These are phyloP conservation scores for Bucorvus abyssinicus DNA, from an alignment of 2,797 vertebrate genomes.

Conservation along the genomic window DNA sequence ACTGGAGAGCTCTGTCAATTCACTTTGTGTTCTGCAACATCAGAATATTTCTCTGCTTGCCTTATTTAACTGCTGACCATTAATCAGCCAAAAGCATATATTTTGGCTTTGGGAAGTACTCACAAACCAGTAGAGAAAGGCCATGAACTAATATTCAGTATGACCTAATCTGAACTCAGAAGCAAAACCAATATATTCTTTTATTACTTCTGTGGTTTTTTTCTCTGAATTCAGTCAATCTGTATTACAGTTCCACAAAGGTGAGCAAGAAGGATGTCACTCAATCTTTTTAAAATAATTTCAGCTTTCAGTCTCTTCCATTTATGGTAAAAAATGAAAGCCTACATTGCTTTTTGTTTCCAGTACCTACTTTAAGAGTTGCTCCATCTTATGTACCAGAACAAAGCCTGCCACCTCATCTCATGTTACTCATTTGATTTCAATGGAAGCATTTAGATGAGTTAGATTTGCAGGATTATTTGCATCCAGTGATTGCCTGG, in stretches of 20 bases:
- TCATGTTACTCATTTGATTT: neutral
- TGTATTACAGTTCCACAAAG: neutral
- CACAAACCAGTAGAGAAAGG: conserved; percentile 2
- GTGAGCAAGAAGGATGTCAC: neutral
- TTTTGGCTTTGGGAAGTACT: conserved; percentile 6
- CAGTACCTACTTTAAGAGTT: neutral
- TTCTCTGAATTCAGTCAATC: neutral
- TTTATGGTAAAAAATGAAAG: neutral
- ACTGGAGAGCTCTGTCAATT: neutral
- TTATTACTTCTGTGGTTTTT: neutral
- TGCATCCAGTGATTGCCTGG: neutral
- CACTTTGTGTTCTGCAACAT: neutral
- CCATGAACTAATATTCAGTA: neutral
- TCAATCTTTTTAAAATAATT: neutral
- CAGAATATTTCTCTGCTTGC: neutral
- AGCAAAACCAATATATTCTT: neutral
- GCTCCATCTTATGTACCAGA: neutral
- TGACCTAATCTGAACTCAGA: conserved; percentile 34
- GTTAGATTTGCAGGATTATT: neutral
- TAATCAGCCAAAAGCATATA: neutral
- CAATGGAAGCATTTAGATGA: neutral
- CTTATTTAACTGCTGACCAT: neutral
- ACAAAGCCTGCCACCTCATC: neutral
- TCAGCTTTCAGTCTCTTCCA: neutral
- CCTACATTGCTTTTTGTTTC: neutral